These are phyloP conservation scores for Drosophila sp. DNA, from an alignment of 1,140 invertebrate genomes.

Conservation along the genomic window DNA sequence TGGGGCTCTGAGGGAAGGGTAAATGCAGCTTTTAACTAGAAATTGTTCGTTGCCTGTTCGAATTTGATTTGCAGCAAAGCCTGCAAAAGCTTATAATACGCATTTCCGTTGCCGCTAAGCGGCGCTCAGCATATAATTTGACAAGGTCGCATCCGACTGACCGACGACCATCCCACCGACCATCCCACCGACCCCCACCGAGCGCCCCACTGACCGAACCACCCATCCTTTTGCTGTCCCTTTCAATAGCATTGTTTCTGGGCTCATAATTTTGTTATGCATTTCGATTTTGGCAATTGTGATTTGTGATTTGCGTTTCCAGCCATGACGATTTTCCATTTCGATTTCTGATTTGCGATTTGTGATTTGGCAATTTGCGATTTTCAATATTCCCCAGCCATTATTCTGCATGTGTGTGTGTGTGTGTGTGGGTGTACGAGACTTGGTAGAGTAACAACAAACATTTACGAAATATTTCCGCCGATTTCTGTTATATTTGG, in stretches of 20 bases:
- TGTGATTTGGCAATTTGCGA: slow-evolving; percentile 36
- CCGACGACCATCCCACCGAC: too few species aligned
- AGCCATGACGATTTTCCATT: slow-evolving; percentile 26
- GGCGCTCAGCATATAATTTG: slow-evolving; percentile 73
- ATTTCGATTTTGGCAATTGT: slow-evolving; percentile 73
- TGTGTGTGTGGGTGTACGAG: background rate
- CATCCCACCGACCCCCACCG: too few species aligned
- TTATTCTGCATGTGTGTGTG: slow-evolving; percentile 13
- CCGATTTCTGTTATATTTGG: slow-evolving; percentile 15
- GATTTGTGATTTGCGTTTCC: slow-evolving; percentile 51
- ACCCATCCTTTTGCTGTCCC: slow-evolving; percentile 20
- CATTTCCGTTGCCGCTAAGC: slow-evolving; percentile 71
- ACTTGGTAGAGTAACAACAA: slow-evolving; percentile 2
- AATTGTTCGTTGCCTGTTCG: slow-evolving; percentile 32
- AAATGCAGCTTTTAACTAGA: slow-evolving; percentile 54
- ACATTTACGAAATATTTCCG: slow-evolving; percentile 30
- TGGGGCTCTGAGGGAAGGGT: background rate
- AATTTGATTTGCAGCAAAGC: slow-evolving; percentile 22
- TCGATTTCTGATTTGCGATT: slow-evolving; percentile 56
- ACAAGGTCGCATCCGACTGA: slow-evolving; percentile 51
- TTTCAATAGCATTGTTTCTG: background rate
- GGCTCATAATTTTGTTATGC: slow-evolving; percentile 68
- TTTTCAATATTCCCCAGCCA: slow-evolving; percentile 46
- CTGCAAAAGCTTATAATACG: slow-evolving; percentile 66
- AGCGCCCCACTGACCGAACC: too few species aligned